phyloP scores from a whole-genome alignment of 2,888 invertebrate species.

The Drosophila atripex region DNA sequence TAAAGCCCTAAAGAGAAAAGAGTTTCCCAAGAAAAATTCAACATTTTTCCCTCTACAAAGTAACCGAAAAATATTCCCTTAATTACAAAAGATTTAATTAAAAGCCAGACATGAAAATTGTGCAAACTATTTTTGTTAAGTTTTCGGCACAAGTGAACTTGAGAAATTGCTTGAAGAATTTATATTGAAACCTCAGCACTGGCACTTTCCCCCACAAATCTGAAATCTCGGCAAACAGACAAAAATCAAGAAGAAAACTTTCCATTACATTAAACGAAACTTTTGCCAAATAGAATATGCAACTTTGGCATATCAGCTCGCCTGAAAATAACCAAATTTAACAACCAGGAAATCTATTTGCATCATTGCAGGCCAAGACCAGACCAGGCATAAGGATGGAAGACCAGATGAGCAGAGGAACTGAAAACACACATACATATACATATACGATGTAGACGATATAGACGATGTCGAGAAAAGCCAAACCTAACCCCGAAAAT shows the following conservation, averaged over 20 bases:
- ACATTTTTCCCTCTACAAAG: background rate
- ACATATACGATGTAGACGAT: background rate
- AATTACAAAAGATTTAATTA: background rate
- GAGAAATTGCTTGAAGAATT: constrained; percentile 3
- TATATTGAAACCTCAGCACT: constrained; percentile 4
- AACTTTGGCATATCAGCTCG: constrained; percentile 46
- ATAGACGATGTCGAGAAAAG: constrained; percentile 1
- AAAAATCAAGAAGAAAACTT: constrained; percentile 21
- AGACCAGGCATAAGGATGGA: constrained; percentile 21
- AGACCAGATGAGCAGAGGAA: constrained; percentile 18
- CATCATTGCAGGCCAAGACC: constrained; percentile 56
- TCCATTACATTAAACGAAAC: constrained; percentile 37
- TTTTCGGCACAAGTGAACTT: background rate
- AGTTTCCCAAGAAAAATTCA: background rate
- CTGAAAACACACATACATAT: background rate
- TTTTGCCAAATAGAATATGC: constrained; percentile 37
- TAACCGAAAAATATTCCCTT: background rate
- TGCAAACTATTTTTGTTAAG: background rate
- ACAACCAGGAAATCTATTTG: constrained; percentile 55
- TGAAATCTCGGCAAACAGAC: constrained; percentile 2
- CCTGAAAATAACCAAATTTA: constrained; percentile 45
- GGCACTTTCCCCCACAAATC: constrained; percentile 5
- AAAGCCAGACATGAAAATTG: background rate
- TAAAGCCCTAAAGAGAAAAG: background rate
- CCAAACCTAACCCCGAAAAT: constrained; percentile 51